Evolutionary conservation across 1,140 invertebrate species (phyloP).

Genomic region (Diabrotica undecimpunctata): DNA sequence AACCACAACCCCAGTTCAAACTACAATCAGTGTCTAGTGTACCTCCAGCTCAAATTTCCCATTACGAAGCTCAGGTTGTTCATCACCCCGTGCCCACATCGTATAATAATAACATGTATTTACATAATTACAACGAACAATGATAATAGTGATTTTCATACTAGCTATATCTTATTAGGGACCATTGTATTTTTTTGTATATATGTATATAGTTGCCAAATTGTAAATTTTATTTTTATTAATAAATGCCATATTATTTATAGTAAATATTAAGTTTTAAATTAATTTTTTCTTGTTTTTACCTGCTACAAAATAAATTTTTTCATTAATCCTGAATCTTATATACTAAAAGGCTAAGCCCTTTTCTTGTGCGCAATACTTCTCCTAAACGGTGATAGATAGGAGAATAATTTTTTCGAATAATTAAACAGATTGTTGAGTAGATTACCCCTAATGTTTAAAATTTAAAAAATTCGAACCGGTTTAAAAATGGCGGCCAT

Average conservation of each 20-base stretch:
- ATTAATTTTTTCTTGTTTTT: too few species aligned
- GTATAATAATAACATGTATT: neutral
- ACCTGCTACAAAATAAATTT: too few species aligned
- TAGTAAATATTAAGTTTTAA: neutral
- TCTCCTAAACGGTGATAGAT: too few species aligned
- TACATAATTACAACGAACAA: neutral
- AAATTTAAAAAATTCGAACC: too few species aligned
- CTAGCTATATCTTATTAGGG: neutral
- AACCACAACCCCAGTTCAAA: constrained; percentile 5
- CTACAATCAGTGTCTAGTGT: neutral
- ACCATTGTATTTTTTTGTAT: neutral
- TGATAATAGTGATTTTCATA: neutral
- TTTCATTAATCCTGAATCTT: too few species aligned
- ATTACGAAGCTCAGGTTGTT: neutral
- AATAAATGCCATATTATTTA: neutral
- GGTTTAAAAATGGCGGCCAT: too few species aligned
- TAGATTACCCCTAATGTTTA: too few species aligned
- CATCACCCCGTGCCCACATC: neutral
- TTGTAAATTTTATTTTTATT: neutral
- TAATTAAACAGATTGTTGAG: too few species aligned
- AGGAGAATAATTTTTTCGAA: too few species aligned
- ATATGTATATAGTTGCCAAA: neutral
- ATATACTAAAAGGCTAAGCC: too few species aligned
- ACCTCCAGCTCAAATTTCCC: neutral
- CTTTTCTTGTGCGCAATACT: too few species aligned